Evolutionary conservation across 2,888 invertebrate genomes (phyloP), one percentile per base, ranked within the genome.

Genomic region (Ophion ventricosus): DNA sequence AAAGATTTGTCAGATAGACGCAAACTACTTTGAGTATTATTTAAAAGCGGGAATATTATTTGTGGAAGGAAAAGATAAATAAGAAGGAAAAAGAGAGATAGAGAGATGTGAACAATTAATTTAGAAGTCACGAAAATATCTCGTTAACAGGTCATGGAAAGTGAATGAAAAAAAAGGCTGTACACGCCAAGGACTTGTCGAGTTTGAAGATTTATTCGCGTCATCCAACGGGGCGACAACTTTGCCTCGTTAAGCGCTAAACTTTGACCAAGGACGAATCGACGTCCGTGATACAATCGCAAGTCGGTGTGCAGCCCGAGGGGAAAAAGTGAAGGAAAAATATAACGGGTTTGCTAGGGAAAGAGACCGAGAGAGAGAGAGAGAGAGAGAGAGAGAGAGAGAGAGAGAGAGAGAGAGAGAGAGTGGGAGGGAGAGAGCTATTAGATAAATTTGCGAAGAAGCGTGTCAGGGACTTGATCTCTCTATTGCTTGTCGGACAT

Each of bases 21-120:
- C 23, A 74, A 74, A 74, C 74, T 80, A 80, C 69, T 69, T 80
- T 43, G 25, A 43, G 56, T 70, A 49, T 49, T 70, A 49, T 61
- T 56, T 26, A 0, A 11, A n/a, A 1, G 14, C 29, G 78, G 66
- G 63, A 63, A n/a, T 56, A 75, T 49, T 49, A 26, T 70, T 56
- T n/a, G 49, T 1, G 66, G 43, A 59, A 74, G 70, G 54, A 20
- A 35, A 7, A 35, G 35, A 35, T 5, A 74, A 74, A 61, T 54
- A 10, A 40, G 25, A 2, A 29, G 7, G 25, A 70, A 35, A 70
- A 40, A 56, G 35, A 35, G 35, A 29, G 29, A 29, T 4, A 29
- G 29, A 8, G 0, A 8, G 35, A 8, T 5, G 4, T 8, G 35
- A 35, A 35, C 23, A 40, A 75, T 40, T 70, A 79, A 70, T 79